Percentiles rank a stretch among this genome's conserved stretches.
Conservation (phyloP, 2,888 invertebrate species). For the Lydus trimaculatus region DNA sequence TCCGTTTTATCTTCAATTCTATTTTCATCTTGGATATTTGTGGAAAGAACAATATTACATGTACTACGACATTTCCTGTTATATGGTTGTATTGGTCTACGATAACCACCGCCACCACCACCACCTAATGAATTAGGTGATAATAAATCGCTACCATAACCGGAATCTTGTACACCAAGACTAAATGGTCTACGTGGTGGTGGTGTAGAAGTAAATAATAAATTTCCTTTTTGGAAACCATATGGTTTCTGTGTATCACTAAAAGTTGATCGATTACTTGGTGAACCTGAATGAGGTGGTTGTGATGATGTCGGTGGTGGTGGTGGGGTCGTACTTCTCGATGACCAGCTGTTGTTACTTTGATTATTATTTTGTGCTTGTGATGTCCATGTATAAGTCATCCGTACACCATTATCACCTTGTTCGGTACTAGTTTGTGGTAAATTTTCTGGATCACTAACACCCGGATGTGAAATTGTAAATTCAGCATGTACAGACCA, state of each 20-base stretch:
- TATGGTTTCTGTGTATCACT: conserved; percentile 40
- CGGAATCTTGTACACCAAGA: conserved; percentile 43
- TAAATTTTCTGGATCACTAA: conserved; percentile 56
- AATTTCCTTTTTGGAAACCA: conserved; percentile 64
- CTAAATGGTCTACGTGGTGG: conserved; percentile 45
- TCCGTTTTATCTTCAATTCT: conserved; percentile 44
- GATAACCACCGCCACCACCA: conserved; percentile 49
- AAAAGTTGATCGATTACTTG: conserved; percentile 19
- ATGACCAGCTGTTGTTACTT: conserved; percentile 20
- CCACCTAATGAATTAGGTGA: conserved; percentile 57
- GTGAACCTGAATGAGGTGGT: conserved; percentile 18
- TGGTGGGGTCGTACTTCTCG: conserved; percentile 26
- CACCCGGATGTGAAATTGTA: conserved; percentile 65
- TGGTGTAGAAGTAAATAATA: conserved; percentile 64
- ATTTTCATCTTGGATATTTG: conserved; percentile 58
- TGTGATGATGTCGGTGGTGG: background rate
- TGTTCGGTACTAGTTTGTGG: conserved; percentile 57
- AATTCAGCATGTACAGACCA: conserved; percentile 76
- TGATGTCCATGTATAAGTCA: conserved; percentile 64
- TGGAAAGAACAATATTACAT: conserved; percentile 71
- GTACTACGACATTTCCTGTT: conserved; percentile 70
- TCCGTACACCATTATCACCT: conserved; percentile 63
- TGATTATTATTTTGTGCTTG: conserved; percentile 34
- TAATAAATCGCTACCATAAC: conserved; percentile 65
- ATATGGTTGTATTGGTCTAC: conserved; percentile 54